Conservation (phyloP, 2,797 vertebrate species). For the Leucoraja ocellata region DNA sequence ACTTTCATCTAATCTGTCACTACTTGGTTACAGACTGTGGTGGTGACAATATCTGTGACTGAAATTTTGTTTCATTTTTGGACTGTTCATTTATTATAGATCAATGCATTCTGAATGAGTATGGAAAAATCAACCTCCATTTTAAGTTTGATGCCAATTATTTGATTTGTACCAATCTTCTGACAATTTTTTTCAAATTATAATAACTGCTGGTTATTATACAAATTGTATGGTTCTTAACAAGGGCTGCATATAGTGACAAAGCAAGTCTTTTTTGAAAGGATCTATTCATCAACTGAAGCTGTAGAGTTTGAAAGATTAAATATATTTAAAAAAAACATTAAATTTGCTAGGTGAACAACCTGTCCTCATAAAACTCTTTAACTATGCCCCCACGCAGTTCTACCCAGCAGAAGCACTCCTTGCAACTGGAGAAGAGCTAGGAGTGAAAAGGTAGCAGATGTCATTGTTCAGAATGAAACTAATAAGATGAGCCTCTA, state of each 20-base stretch:
- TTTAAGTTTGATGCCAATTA: background rate
- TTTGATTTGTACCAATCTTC: background rate
- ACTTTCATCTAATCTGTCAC: background rate
- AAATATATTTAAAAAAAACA: background rate
- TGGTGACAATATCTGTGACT: background rate
- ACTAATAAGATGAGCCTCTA: too few species aligned
- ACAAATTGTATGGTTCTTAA: background rate
- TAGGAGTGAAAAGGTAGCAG: too few species aligned
- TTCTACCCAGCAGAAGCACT: background rate
- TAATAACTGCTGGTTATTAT: background rate
- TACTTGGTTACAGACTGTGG: too few species aligned
- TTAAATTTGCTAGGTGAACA: background rate
- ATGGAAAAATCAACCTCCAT: background rate
- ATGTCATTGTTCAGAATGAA: too few species aligned
- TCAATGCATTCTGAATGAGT: too few species aligned
- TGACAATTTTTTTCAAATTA: background rate
- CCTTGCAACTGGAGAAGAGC: too few species aligned
- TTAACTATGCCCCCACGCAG: background rate
- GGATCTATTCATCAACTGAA: background rate
- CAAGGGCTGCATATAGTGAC: background rate
- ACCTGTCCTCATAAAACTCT: background rate
- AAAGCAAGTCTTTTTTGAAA: background rate
- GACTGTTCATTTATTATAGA: background rate
- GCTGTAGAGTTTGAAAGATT: background rate
- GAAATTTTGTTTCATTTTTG: background rate